These are phyloP conservation scores for Spodoptera litura DNA, from an alignment of 1,140 invertebrate species.

Conservation along the genomic window DNA sequence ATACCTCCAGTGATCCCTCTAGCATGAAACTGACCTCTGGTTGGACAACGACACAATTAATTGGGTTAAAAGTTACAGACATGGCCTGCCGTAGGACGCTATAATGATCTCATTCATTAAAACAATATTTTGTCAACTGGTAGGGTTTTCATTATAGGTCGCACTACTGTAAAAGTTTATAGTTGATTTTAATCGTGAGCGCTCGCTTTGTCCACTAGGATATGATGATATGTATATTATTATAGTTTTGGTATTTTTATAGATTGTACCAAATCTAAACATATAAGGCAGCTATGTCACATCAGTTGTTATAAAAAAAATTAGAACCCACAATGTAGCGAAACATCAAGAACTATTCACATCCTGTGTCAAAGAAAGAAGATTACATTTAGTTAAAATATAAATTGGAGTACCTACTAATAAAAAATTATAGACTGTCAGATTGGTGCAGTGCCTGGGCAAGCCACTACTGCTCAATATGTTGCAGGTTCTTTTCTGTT, in stretches of 20 bases:
- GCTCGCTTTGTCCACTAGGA: constrained; percentile 20
- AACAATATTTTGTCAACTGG: constrained; percentile 17
- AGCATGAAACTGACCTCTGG: neutral
- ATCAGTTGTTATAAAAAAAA: neutral
- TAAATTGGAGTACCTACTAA: too few species aligned
- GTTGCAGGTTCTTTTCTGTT: too few species aligned
- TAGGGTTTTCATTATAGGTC: neutral
- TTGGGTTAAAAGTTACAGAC: constrained; percentile 23
- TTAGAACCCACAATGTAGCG: neutral
- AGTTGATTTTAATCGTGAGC: constrained; percentile 7
- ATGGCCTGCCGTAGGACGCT: constrained; percentile 10
- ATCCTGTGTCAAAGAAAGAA: too few species aligned
- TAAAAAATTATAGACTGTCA: too few species aligned
- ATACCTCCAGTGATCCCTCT: neutral
- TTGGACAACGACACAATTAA: constrained; percentile 2
- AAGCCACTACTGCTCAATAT: too few species aligned
- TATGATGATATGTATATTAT: neutral
- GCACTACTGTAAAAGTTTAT: constrained; percentile 13
- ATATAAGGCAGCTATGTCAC: neutral
- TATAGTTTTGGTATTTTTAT: constrained; percentile 14
- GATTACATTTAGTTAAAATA: too few species aligned
- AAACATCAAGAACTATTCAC: too few species aligned
- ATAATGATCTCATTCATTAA: constrained; percentile 34
- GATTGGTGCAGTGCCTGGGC: too few species aligned
- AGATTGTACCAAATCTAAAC: constrained; percentile 36